These are phyloP conservation scores for Norana najaformis DNA, from an alignment of 2,888 invertebrate genomes.

Conservation along the genomic window DNA sequence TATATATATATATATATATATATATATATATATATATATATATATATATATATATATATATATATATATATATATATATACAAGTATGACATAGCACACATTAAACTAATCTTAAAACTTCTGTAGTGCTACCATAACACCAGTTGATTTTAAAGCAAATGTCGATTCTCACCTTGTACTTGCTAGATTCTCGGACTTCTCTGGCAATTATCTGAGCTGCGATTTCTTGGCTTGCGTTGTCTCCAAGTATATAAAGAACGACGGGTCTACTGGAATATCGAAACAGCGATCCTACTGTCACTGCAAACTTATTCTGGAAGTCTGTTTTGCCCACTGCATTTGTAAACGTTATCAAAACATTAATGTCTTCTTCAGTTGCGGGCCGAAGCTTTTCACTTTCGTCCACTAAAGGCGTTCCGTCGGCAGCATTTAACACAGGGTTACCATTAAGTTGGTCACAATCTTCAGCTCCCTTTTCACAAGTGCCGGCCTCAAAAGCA, in stretches of 20 bases:
- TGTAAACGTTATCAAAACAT: conserved; percentile 48
- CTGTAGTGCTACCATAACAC: neutral
- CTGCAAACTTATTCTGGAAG: conserved; percentile 44
- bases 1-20: too few species aligned
- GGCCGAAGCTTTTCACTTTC: neutral
- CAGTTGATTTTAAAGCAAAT: neutral
- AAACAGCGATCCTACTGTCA: conserved; percentile 45
- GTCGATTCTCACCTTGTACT: conserved; percentile 14
- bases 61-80: neutral
- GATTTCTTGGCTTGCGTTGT: conserved; percentile 51
- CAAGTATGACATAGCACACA: neutral
- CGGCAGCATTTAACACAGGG: neutral
- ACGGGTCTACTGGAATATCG: conserved; percentile 43
- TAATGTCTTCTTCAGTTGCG: conserved; percentile 34
- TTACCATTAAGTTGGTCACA: neutral
- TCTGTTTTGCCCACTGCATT: conserved; percentile 45
- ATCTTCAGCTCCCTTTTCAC: neutral
- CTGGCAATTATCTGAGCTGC: conserved; percentile 49
- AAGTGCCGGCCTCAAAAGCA: neutral
- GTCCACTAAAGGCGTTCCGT: neutral
- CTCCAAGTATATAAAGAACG: conserved; percentile 54
- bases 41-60: too few species aligned
- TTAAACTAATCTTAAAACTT: neutral
- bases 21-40: too few species aligned
- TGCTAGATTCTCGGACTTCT: conserved; percentile 2